A percentile compares a stretch with the other conserved stretches of the same genome.
These are phyloP conservation scores for Patella depressa DNA, from an alignment of 2,888 invertebrate species.

Conservation along the genomic window DNA sequence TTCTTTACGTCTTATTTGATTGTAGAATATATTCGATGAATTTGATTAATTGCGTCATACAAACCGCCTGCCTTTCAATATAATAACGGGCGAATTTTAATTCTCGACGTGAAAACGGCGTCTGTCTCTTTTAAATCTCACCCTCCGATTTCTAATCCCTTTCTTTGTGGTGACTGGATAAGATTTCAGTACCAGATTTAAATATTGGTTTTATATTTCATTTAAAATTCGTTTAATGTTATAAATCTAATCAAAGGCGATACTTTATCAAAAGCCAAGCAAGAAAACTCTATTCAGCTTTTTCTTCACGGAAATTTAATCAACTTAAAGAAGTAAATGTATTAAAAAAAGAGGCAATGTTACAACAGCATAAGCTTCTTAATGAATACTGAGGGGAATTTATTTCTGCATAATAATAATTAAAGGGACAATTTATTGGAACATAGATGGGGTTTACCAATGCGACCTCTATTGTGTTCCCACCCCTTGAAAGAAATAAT, in stretches of 20 bases:
- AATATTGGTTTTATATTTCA: conserved; percentile 3
- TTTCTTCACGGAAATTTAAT: too few species aligned
- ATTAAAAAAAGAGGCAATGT: too few species aligned
- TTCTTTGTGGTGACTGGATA: background rate
- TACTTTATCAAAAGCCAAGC: too few species aligned
- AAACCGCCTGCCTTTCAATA: background rate
- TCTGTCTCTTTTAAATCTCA: background rate
- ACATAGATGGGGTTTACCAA: too few species aligned
- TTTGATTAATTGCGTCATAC: conserved; percentile 4
- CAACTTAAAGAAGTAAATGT: too few species aligned
- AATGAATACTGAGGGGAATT: too few species aligned
- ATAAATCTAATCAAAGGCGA: background rate
- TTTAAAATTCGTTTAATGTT: background rate
- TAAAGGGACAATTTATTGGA: too few species aligned
- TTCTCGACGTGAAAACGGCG: background rate
- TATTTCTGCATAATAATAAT: too few species aligned
- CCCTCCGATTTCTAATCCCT: background rate
- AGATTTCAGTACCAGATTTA: conserved; percentile 1
- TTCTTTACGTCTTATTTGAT: background rate
- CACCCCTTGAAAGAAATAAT: too few species aligned
- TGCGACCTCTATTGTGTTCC: too few species aligned
- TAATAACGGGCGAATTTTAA: background rate
- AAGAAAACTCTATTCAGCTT: too few species aligned
- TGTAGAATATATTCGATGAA: conserved; percentile 10
- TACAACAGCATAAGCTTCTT: too few species aligned